These are phyloP conservation scores for Margarornis squamiger DNA, from an alignment of 2,797 vertebrate genomes.

Conservation along the genomic window DNA sequence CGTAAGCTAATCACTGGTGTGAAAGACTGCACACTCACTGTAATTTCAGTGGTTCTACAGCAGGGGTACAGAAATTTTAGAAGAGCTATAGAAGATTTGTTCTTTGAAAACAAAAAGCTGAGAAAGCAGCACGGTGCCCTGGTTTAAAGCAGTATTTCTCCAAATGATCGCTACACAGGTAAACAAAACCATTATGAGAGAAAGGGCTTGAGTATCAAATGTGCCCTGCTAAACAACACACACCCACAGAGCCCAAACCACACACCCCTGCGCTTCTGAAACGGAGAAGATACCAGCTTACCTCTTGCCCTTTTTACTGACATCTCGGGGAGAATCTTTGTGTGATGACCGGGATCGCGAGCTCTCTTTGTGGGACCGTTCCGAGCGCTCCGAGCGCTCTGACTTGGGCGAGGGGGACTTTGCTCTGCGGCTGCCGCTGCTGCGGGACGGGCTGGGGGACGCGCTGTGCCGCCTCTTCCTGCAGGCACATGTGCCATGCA, in stretches of 20 bases:
- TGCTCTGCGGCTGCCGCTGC: conserved; percentile 84
- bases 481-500: background rate
- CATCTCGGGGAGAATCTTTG: conserved; percentile 94
- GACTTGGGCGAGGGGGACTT: conserved; percentile 94
- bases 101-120: background rate
- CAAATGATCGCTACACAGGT: background rate
- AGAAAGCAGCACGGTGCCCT: background rate
- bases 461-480: conserved; percentile 92
- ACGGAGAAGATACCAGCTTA: conserved; percentile 61
- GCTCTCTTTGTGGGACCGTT: conserved; percentile 92
- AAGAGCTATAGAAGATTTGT: background rate
- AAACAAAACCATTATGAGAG: background rate
- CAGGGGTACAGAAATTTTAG: background rate
- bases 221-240: background rate
- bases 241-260: background rate
- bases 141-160: background rate
- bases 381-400: conserved; percentile 86
- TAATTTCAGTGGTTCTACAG: background rate
- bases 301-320: conserved; percentile 94
- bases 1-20: background rate
- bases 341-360: conserved; percentile 87
- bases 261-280: background rate
- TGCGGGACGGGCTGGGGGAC: conserved; percentile 91
- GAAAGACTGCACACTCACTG: background rate
- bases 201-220: accelerated